Conservation (phyloP, 2,888 invertebrate genomes). For the Pecten maximus region DNA sequence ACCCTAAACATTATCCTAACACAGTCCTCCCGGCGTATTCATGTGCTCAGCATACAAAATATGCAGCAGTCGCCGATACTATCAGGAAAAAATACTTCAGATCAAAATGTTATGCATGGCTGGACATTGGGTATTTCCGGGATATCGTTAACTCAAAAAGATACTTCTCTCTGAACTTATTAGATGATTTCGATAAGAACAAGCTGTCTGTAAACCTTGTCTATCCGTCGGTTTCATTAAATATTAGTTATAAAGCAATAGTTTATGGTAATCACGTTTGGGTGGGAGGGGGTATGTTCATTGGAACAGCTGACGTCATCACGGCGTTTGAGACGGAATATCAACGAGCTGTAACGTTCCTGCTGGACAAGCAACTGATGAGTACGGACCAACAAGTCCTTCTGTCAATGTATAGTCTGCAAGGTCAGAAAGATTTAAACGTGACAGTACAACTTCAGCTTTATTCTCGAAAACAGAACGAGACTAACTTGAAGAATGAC, state of each 20-base stretch:
- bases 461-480: slow-evolving; percentile 40
- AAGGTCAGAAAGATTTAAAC: slow-evolving; percentile 48
- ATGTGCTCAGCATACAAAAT: slow-evolving; percentile 69
- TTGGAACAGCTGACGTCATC: slow-evolving; percentile 49
- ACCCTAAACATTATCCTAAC: slow-evolving; percentile 69
- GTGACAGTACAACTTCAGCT: slow-evolving; percentile 57
- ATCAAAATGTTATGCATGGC: slow-evolving; percentile 65
- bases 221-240: slow-evolving; percentile 40
- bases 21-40: slow-evolving; percentile 69
- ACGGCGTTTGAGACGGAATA: slow-evolving; percentile 52
- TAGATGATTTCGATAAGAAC: slow-evolving; percentile 47
- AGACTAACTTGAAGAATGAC: background rate
- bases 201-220: slow-evolving; percentile 50
- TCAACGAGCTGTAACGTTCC: slow-evolving; percentile 54
- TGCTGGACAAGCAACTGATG: slow-evolving; percentile 49
- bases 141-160: slow-evolving; percentile 47
- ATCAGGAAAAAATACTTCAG: slow-evolving; percentile 57
- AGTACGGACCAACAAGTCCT: slow-evolving; percentile 61
- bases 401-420: slow-evolving; percentile 53
- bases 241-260: slow-evolving; percentile 49
- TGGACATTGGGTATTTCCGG: slow-evolving; percentile 70
- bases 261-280: slow-evolving; percentile 59
- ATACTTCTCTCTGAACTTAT: slow-evolving; percentile 55
- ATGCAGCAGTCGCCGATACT: slow-evolving; percentile 59
- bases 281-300: slow-evolving; percentile 60